A percentile compares a stretch with the other conserved stretches of the same genome.
phyloP scores from a whole-genome alignment of 2,113 vertebrate species.

The Gallinago media region DNA sequence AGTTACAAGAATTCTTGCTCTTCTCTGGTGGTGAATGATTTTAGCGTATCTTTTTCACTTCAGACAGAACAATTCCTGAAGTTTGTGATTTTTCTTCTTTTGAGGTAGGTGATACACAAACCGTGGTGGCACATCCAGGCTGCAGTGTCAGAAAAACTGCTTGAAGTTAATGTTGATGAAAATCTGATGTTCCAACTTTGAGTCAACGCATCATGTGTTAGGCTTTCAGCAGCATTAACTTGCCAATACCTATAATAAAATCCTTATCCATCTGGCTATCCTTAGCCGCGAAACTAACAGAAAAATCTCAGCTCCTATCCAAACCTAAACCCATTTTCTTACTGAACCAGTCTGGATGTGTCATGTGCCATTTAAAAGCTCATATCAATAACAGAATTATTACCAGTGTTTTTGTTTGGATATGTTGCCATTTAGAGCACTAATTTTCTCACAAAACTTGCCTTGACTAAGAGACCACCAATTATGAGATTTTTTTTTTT shows the following conservation, averaged over 20 bases:
- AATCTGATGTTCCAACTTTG: constrained; percentile 30
- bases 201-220: constrained; percentile 24
- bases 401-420: background rate
- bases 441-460: background rate
- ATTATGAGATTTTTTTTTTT: background rate
- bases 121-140: background rate
- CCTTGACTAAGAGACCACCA: background rate
- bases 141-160: background rate
- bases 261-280: constrained; percentile 61
- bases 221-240: constrained; percentile 49
- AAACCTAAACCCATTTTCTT: constrained; percentile 12
- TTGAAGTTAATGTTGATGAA: constrained; percentile 31
- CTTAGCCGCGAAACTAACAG: constrained; percentile 16
- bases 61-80: background rate
- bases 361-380: constrained; percentile 31
- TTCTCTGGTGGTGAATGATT: background rate
- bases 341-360: constrained; percentile 35
- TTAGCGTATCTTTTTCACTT: background rate
- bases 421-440: background rate
- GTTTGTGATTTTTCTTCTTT: background rate
- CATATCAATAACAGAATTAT: background rate
- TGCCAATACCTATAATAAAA: constrained; percentile 63
- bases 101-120: background rate
- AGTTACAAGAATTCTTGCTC: background rate
- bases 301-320: constrained; percentile 1